A percentile compares a stretch with the other conserved stretches of the same genome.
phyloP scores from a whole-genome alignment of 2,888 invertebrate genomes.

The Pammene aurita region DNA sequence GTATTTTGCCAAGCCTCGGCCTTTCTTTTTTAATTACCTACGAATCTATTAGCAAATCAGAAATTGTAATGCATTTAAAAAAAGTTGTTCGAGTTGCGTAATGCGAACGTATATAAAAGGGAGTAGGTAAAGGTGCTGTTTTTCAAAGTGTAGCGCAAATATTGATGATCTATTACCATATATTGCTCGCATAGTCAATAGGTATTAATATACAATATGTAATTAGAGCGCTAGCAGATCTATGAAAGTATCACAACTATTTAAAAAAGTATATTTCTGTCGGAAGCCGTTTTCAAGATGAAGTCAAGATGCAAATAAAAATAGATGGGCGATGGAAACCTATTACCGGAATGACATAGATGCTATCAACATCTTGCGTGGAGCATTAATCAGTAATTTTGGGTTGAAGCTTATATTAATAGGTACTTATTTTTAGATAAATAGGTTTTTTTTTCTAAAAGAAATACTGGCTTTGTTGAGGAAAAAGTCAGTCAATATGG shows the following conservation, averaged over 20 bases:
- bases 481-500: no score
- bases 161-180: no score
- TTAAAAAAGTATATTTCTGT: conserved; percentile 21
- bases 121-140: no score
- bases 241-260: neutral
- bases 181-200: no score
- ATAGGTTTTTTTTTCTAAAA: no score
- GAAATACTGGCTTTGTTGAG: no score
- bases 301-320: conserved; percentile 17
- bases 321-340: conserved; percentile 1
- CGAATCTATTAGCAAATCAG: neutral
- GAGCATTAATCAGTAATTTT: neutral
- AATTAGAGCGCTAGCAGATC: neutral
- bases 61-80: neutral
- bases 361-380: neutral
- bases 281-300: conserved; percentile 24
- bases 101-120: no score
- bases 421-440: no score
- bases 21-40: conserved; percentile 1
- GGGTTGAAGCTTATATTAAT: no score
- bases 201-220: neutral
- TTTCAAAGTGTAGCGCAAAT: no score
- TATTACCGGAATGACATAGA: neutral
- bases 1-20: neutral
- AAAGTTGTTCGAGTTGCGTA: neutral